Percentiles rank a stretch among this genome's conserved stretches.
Evolutionary conservation across 2,888 invertebrate genomes (phyloP).

Genomic region (Aphidoletes aphidimyza): DNA sequence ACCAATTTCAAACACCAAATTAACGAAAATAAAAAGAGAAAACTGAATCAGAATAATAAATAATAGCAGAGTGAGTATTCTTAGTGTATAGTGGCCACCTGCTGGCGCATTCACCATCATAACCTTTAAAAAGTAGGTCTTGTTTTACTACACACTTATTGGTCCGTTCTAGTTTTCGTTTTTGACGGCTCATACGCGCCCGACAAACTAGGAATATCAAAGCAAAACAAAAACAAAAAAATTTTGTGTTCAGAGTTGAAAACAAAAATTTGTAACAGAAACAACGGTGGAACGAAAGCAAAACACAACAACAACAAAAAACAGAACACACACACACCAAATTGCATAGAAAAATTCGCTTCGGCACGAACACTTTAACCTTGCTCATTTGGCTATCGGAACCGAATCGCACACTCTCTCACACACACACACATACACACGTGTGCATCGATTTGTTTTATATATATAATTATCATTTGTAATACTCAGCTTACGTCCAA

Average conservation of each 20-base stretch:
- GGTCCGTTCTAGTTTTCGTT: constrained; percentile 28
- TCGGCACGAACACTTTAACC: constrained; percentile 49
- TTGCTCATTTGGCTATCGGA: constrained; percentile 4
- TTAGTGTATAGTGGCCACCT: not conserved
- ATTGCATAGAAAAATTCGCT: constrained; percentile 26
- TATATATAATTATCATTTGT: not conserved
- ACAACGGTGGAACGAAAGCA: not conserved
- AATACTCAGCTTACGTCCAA: not conserved
- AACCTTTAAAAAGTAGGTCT: constrained; percentile 30
- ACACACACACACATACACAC: too few relatives aligned
- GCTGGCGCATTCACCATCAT: constrained; percentile 35
- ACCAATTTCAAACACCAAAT: too few relatives aligned
- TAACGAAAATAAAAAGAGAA: not conserved
- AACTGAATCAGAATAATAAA: not conserved
- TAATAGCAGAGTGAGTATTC: not conserved
- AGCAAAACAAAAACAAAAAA: too few relatives aligned
- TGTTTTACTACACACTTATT: not conserved
- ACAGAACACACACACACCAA: not conserved
- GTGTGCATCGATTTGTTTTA: constrained; percentile 31
- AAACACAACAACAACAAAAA: not conserved
- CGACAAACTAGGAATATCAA: not conserved
- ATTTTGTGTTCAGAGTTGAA: not conserved
- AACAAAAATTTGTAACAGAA: too few relatives aligned
- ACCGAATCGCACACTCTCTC: not conserved
- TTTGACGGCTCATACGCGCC: constrained; percentile 11